Evolutionary conservation across 2,888 invertebrate species (phyloP), one percentile per base, ranked within the genome.

Genomic region (Dasysyrphus tricinctus): DNA sequence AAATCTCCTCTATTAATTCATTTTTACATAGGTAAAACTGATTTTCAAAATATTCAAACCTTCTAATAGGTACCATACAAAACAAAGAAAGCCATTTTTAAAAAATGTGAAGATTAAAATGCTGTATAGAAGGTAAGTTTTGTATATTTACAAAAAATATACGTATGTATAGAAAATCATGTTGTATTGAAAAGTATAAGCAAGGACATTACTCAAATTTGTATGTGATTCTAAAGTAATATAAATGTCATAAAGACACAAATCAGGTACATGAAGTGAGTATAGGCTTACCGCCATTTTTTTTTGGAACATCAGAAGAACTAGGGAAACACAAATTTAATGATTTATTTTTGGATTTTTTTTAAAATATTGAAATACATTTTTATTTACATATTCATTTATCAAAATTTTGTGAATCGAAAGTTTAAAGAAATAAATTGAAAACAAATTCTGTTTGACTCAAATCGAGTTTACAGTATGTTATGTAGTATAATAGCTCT

Each of bases 151-250:
- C n/a, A 56, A 2, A 56, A 11, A 34, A 57, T n/a, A 57, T 5
- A 56, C n/a, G 16, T 34, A 9, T 16, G 37, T 11, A 19, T 16
- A 16, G n/a, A n/a, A n/a, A n/a, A n/a, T n/a, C 37, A 16, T 37
- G 34, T 37, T 16, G 16, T 19, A 34, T 34, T 34, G 9, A 56
- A 56, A 29, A 34, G 37, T 11, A 57, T 16, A 3, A 57, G 34
- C 57, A 57, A 57, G 34, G 37, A 57, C 16, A 57, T 57, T 57
- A 34, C 16, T 57, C 16, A 34, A 16, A 11, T 54, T 56, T 56
- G n/a, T 56, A 9, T 57, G 34, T 16, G 16, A 3, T 34, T 57
- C 16, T 51, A 7, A 51, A 32, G n/a, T 54, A 54, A 54, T 54
- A 32, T 32, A 29, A 54, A 29, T 6, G 29, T 24, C 24, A 29